A percentile compares a stretch with the other conserved stretches of the same genome.
Conservation (phyloP, 2,113 vertebrate genomes). For the Phoxinus phoxinus region DNA sequence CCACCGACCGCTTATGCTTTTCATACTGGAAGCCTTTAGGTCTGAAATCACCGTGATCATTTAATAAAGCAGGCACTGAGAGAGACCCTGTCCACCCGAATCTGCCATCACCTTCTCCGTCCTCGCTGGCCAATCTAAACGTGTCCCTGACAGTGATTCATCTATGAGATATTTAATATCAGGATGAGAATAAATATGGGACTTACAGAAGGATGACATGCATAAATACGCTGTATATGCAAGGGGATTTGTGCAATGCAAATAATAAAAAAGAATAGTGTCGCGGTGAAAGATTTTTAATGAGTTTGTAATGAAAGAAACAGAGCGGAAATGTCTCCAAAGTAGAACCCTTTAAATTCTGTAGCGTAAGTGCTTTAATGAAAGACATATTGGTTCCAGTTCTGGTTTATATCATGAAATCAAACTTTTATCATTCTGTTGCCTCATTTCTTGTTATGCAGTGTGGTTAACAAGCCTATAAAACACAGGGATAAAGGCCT, state of each 20-base stretch:
- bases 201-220: background rate
- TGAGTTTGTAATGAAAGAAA: conserved; percentile 4
- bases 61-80: conserved; percentile 27
- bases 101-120: conserved; percentile 13
- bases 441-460: conserved; percentile 22
- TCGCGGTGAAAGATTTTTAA: conserved; percentile 6
- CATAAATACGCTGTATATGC: conserved; percentile 9
- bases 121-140: conserved; percentile 38
- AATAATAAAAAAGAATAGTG: background rate
- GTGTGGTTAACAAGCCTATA: conserved; percentile 30
- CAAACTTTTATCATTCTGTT: conserved; percentile 28
- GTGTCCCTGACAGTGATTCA: background rate
- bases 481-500: conserved; percentile 13
- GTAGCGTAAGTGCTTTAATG: conserved; percentile 2
- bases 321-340: background rate
- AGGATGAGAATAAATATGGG: conserved; percentile 37
- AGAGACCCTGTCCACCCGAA: conserved; percentile 39
- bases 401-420: conserved; percentile 1
- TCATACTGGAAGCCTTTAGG: conserved; percentile 16
- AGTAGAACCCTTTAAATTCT: conserved; percentile 1
- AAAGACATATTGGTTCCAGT: conserved; percentile 24
- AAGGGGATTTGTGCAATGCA: background rate
- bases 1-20: background rate
- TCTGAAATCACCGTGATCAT: conserved; percentile 47
- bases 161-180: conserved; percentile 35